phyloP scores from a whole-genome alignment of 2,113 vertebrate genomes.

The Cynocephalus volans region DNA sequence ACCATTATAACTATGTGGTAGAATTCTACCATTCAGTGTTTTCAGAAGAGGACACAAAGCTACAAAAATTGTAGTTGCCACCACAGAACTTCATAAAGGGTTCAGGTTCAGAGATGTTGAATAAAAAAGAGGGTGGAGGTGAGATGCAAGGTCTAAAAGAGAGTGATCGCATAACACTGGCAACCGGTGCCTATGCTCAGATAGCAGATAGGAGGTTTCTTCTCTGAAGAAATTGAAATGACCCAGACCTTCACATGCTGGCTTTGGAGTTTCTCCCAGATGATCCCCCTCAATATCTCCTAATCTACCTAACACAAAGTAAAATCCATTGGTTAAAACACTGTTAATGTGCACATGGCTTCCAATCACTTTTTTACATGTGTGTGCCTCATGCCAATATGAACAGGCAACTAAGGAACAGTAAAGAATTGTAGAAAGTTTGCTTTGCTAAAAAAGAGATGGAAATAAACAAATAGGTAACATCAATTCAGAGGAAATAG shows the following conservation, averaged over 20 bases:
- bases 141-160: background rate
- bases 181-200: background rate
- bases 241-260: background rate
- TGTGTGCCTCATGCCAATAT: background rate
- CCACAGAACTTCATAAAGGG: background rate
- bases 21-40: background rate
- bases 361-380: background rate
- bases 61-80: background rate
- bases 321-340: conserved; percentile 4
- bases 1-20: background rate
- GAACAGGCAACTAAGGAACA: background rate
- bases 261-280: background rate
- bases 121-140: background rate
- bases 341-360: background rate
- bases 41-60: background rate
- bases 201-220: background rate
- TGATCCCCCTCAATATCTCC: background rate
- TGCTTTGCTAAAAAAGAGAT: conserved; percentile 4
- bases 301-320: background rate
- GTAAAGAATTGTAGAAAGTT: background rate
- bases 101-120: background rate
- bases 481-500: background rate
- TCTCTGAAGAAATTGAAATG: background rate
- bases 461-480: background rate
- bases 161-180: background rate